Base-by-base conservation (phyloP, 1,140 invertebrate genomes). In the Pseudomyrmex pallidus region DNA sequence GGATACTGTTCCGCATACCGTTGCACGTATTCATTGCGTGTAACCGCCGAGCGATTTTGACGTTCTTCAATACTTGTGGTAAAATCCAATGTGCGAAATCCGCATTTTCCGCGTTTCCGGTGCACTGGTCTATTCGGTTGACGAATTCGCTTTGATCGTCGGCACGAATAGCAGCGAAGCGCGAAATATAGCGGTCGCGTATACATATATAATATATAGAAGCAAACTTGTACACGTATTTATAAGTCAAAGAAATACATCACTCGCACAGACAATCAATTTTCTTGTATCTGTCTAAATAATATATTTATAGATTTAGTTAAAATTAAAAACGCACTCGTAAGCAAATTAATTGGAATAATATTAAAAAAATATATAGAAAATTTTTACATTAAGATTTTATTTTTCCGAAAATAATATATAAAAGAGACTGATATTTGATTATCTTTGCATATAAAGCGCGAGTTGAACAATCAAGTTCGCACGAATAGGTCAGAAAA, bases 41-140 rank as follows among this genome's bases (percentile, higher is more conserved):
- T 68, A 70, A 70, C 76, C 54, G 17, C 52, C 13, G 63, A 78
- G 15, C 54, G 17, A 78, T 78, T 78, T 78, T 54, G 54, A 70
- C 52, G 10, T 70, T 70, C 17, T 68, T 64, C 76, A 46, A 78
- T 78, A 78, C 44, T 78, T 68, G 52, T 7, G 35, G 35, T 15
- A 20, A 35, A 70, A 78, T 25, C 25, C 9, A 20, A n/a, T 12
- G 10, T 54, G 76, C 17, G 64, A 35, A 35, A 7, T 35, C 5
- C 35, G 5, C 35, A 35, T 35, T 35, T 35, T 68, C 17, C 20
- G 44, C 52, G 44, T 15, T 57, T 70, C 52, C 54, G 20, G 0
- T 59, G 25, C 35, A 22, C 9, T 13, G n/a, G 25, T 10, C 20
- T n/a, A 66, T 20, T 46, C 44, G 25, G 35, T 77, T 50, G n/a